A percentile compares a stretch with the other conserved stretches of the same genome.
Evolutionary conservation across 2,888 invertebrate genomes (phyloP).

Genomic region (Hemistola chrysoprasaria): DNA sequence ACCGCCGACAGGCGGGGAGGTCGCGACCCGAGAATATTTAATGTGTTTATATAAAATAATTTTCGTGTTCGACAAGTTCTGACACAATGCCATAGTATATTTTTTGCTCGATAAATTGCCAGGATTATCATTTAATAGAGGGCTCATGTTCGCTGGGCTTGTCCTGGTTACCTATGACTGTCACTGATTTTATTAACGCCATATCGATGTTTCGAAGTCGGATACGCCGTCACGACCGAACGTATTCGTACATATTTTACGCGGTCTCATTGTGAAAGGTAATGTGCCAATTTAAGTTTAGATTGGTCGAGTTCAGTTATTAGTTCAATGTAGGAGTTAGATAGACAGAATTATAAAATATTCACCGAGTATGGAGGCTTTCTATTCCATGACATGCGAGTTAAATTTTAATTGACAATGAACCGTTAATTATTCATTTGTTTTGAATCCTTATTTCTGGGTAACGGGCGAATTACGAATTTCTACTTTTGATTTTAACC

Average conservation of each 20-base stretch:
- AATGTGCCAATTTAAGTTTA: constrained; percentile 62
- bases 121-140: constrained; percentile 82
- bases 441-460: constrained; percentile 23
- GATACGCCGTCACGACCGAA: constrained; percentile 47
- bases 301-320: constrained; percentile 59
- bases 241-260: constrained; percentile 54
- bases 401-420: constrained; percentile 57
- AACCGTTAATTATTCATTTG: constrained; percentile 50
- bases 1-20: constrained; percentile 46
- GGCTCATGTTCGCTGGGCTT: constrained; percentile 78
- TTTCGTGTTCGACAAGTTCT: constrained; percentile 80
- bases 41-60: constrained; percentile 82
- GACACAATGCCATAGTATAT: constrained; percentile 74
- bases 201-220: constrained; percentile 59
- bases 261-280: constrained; percentile 60
- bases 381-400: constrained; percentile 56
- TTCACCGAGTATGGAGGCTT: constrained; percentile 55
- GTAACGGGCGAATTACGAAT: constrained; percentile 3
- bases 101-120: constrained; percentile 81
- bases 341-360: constrained; percentile 61
- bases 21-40: constrained; percentile 71
- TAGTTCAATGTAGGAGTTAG: constrained; percentile 60
- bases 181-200: constrained; percentile 78
- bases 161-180: constrained; percentile 77
- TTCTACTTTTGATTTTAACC: constrained; percentile 4